These are phyloP conservation scores for Phyllostomus discolor DNA, from an alignment of 2,113 vertebrate species.

Conservation along the genomic window DNA sequence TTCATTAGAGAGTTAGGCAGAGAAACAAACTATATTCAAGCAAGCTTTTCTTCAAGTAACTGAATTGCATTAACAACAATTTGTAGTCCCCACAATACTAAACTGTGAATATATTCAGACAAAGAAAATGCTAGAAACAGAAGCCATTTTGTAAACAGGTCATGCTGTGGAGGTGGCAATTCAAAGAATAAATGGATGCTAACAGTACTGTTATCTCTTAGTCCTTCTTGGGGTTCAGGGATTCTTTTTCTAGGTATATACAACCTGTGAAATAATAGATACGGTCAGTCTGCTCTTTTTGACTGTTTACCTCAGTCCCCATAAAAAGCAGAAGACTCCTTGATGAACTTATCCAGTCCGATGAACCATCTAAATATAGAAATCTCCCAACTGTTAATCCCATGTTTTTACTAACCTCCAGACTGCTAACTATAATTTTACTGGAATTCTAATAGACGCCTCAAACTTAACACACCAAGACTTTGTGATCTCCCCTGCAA, in stretches of 20 bases:
- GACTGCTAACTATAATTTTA: not conserved
- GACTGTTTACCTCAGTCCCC: not conserved
- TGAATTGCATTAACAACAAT: not conserved
- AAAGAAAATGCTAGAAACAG: not conserved
- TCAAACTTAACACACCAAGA: not conserved
- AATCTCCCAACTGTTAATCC: not conserved
- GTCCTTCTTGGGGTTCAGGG: not conserved
- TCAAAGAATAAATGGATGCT: not conserved
- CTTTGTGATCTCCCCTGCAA: not conserved
- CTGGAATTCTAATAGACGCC: not conserved
- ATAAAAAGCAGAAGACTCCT: not conserved
- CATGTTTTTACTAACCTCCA: not conserved
- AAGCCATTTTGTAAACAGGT: not conserved
- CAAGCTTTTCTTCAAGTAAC: slow-evolving; percentile 2
- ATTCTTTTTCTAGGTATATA: not conserved
- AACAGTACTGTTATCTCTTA: not conserved
- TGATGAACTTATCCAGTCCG: not conserved
- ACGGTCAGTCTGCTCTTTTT: not conserved
- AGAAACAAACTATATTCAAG: not conserved
- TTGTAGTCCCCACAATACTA: not conserved
- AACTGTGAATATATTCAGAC: not conserved
- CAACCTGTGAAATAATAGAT: not conserved
- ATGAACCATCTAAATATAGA: not conserved
- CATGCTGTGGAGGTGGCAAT: not conserved
- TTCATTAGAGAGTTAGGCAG: not conserved